Percentiles rank a stretch among this genome's conserved stretches.
These are phyloP conservation scores for Papilio elwesi DNA, from an alignment of 2,888 invertebrate species.

Conservation along the genomic window DNA sequence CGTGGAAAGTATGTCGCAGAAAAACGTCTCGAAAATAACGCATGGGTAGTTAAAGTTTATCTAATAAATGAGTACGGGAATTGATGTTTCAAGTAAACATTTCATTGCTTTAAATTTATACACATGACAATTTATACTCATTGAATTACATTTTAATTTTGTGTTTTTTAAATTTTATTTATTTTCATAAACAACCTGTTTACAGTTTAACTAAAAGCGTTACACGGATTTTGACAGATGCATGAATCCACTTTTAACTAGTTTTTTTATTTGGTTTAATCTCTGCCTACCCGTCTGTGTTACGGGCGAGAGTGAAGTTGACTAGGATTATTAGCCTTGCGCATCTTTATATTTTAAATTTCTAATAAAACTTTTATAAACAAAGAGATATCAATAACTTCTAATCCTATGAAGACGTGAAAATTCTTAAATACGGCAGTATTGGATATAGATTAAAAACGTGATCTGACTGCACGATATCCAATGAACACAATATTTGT, in stretches of 20 bases:
- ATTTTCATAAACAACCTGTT: neutral
- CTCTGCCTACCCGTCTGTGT: too few relatives aligned
- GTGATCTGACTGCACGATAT: conserved; percentile 56
- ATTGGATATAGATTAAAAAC: conserved; percentile 76
- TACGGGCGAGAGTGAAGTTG: neutral
- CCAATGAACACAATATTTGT: conserved; percentile 24
- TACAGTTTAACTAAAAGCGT: too few relatives aligned
- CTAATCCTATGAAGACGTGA: conserved; percentile 31
- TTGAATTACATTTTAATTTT: too few relatives aligned
- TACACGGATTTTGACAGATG: too few relatives aligned
- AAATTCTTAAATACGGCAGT: conserved; percentile 43
- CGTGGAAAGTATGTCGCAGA: conserved; percentile 13
- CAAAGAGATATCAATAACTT: conserved; percentile 1
- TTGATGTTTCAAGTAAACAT: conserved; percentile 10
- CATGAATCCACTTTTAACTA: too few relatives aligned
- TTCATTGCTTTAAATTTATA: neutral
- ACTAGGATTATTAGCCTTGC: neutral
- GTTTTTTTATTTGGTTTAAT: too few relatives aligned
- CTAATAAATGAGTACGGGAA: conserved; percentile 21
- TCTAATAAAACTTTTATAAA: neutral
- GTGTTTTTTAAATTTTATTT: too few relatives aligned
- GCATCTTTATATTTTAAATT: neutral
- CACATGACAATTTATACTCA: too few relatives aligned
- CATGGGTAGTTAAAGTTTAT: conserved; percentile 13
- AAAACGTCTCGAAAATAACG: conserved; percentile 5